These are phyloP conservation scores for Triplophysa siluroides DNA, from an alignment of 2,113 vertebrate species.

Conservation along the genomic window DNA sequence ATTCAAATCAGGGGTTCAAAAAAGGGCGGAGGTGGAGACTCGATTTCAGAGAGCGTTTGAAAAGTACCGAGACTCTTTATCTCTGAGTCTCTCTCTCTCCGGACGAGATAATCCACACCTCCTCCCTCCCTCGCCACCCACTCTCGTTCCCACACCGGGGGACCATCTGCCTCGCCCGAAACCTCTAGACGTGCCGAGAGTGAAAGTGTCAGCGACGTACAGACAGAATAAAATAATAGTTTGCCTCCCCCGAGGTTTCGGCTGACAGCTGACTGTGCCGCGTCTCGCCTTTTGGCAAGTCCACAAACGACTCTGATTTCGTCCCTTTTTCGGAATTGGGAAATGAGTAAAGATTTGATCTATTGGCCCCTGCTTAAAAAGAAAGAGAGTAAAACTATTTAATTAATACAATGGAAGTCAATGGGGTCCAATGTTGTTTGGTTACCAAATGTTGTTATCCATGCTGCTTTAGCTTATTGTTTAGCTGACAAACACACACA, in stretches of 20 bases:
- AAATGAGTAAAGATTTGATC: not conserved
- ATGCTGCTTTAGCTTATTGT: too few relatives aligned
- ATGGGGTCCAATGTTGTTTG: too few relatives aligned
- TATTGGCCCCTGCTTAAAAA: too few relatives aligned
- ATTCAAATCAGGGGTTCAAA: not conserved
- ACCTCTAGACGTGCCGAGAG: slow-evolving; percentile 23
- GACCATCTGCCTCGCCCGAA: slow-evolving; percentile 35
- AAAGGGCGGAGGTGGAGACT: not conserved
- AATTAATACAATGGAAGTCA: too few relatives aligned
- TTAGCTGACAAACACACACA: not conserved
- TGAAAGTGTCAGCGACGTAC: not conserved
- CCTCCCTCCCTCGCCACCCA: slow-evolving; percentile 11
- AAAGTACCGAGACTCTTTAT: not conserved
- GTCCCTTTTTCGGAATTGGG: too few relatives aligned
- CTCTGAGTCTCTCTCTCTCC: slow-evolving; percentile 1
- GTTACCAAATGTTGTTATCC: too few relatives aligned
- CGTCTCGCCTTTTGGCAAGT: not conserved
- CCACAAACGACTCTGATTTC: too few relatives aligned
- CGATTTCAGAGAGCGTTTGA: not conserved
- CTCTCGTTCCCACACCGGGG: slow-evolving; percentile 12
- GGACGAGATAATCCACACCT: slow-evolving; percentile 38
- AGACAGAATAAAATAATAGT: slow-evolving; percentile 21
- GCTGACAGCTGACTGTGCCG: not conserved
- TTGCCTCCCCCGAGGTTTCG: slow-evolving; percentile 16
- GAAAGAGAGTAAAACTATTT: too few relatives aligned